Base-by-base conservation (phyloP, 2,113 vertebrate species). In the Notothenia coriiceps region DNA sequence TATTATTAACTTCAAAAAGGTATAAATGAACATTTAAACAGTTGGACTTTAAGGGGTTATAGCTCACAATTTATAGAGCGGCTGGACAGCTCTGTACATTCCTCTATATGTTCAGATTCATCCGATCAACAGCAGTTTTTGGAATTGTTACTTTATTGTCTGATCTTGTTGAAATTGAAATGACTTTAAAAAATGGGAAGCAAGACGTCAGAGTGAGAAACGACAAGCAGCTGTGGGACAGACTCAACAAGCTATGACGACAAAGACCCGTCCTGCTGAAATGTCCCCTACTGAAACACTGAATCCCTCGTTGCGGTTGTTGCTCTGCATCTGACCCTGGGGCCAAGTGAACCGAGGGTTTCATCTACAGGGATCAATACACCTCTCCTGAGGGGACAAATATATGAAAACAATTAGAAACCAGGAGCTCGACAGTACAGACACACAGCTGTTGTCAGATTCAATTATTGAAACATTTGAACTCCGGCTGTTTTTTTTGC, bases 291-390 rank as follows among this genome's bases (percentile, higher is more conserved):
- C 11, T 29, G 3, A 3, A 33, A 49, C 33, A 5, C 35, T 0
- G 14, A 46, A 76, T 54, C 61, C 46, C 52, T 22, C 57, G 46
- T 76, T 35, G 71, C 6, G 2, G 15, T 20, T 66, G 46, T 20
- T 59, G 61, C 61, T 71, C 29, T 57, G 18, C 18, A 1, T n/a
- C 17, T 33, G 25, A 46, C 35, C 52, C 46, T 12, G 13, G 43
- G 61, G 22, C 2, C 11, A 17, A 22, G n/a, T 20, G 52, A 73
- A 57, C 73, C 25, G n/a, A 3, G 10, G 4, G 35, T 40, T 47
- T 67, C 15, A 47, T 57, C 65, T 70, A n/a, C 20, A 8, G 20
- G 18, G 57, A 76, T 73, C 20, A 29, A 59, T 69, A 49, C 33
- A 29, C 51, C 17, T 17, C 12, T 15, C 9, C 22, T 15, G n/a